Conservation (phyloP, 2,113 vertebrate genomes). For the Acrocephalus arundinaceus region DNA sequence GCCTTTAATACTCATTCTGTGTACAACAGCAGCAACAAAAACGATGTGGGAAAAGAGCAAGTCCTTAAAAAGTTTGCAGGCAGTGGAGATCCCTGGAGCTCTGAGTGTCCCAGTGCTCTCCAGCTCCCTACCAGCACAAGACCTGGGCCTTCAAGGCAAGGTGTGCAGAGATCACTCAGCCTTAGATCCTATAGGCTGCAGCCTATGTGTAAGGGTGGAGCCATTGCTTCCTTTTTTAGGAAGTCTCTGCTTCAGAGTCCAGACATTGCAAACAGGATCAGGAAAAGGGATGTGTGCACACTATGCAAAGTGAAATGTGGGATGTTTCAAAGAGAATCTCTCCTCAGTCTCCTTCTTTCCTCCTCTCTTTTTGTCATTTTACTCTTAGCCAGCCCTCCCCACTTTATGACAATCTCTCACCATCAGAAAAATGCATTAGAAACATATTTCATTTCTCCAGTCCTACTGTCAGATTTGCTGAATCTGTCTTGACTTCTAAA, state of each 20-base stretch:
- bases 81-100: background rate
- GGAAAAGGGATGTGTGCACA: background rate
- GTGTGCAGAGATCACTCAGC: background rate
- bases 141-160: background rate
- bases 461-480: background rate
- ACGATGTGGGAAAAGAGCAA: fast-evolving
- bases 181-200: background rate
- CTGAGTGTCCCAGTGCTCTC: too few relatives aligned
- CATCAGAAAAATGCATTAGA: background rate
- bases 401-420: background rate
- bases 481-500: background rate
- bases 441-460: background rate
- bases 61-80: background rate
- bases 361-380: background rate
- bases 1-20: background rate
- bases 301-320: background rate
- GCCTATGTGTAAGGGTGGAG: background rate
- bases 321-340: background rate
- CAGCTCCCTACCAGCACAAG: background rate
- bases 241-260: background rate
- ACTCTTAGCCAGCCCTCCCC: background rate
- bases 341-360: background rate
- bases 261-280: background rate
- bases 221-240: background rate
- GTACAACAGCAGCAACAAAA: background rate